Evolutionary conservation across 2,888 invertebrate genomes (phyloP).

Genomic region (Mythimna ferrago): DNA sequence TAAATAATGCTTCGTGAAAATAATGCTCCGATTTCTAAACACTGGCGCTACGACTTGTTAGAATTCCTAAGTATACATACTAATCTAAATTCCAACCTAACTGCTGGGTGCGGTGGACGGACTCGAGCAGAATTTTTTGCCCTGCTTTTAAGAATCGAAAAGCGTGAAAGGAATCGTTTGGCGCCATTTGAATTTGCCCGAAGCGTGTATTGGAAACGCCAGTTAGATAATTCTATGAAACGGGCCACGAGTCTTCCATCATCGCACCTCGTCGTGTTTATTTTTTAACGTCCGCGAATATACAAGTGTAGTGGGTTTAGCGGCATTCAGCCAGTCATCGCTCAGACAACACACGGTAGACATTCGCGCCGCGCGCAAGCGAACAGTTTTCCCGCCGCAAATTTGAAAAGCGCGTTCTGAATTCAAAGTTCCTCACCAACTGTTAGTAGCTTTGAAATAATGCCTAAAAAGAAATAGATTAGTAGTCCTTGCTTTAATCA

Average conservation of each 20-base stretch:
- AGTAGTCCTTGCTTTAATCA: slow-evolving; percentile 45
- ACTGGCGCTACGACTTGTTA: slow-evolving; percentile 29
- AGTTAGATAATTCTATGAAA: slow-evolving; percentile 84
- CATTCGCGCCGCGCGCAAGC: slow-evolving; percentile 79
- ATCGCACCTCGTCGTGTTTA: slow-evolving; percentile 84
- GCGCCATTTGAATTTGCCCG: slow-evolving; percentile 55
- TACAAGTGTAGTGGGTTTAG: slow-evolving; percentile 82
- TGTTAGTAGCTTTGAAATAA: slow-evolving; percentile 73
- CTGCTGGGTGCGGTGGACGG: slow-evolving; percentile 35
- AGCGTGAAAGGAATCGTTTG: slow-evolving; percentile 56
- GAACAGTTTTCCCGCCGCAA: slow-evolving; percentile 81
- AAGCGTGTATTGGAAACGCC: slow-evolving; percentile 62
- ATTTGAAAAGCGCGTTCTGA: slow-evolving; percentile 77
- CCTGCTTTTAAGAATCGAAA: slow-evolving; percentile 34
- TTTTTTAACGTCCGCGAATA: slow-evolving; percentile 88
- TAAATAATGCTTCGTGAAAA: slow-evolving; percentile 24
- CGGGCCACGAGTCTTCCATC: slow-evolving; percentile 82
- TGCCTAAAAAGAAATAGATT: slow-evolving; percentile 88
- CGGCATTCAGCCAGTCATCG: slow-evolving; percentile 85
- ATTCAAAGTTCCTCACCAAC: slow-evolving; percentile 68
- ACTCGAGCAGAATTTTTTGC: slow-evolving; percentile 48
- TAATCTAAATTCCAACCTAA: slow-evolving; percentile 52
- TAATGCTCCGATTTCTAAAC: slow-evolving; percentile 32
- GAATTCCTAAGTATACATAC: slow-evolving; percentile 42
- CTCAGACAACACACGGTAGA: slow-evolving; percentile 82